Evolutionary conservation across 2,113 vertebrate genomes (phyloP).

Genomic region (Epinephelus fuscoguttatus): DNA sequence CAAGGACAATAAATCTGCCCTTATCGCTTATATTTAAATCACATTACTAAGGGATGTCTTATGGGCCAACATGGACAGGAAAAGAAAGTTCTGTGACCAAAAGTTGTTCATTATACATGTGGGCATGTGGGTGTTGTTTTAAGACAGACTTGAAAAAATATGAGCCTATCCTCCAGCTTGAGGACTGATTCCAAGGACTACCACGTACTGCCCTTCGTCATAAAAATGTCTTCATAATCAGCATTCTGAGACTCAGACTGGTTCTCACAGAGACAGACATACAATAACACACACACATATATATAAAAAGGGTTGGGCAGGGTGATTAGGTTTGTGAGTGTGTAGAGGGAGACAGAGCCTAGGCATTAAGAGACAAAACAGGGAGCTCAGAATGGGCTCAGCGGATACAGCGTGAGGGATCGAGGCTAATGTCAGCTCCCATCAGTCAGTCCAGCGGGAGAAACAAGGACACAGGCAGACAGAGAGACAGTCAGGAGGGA

Average conservation of each 20-base stretch:
- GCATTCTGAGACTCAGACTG: background rate
- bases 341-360: slow-evolving; percentile 39
- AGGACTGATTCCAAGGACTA: background rate
- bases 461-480: slow-evolving; percentile 70
- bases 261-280: slow-evolving; percentile 7
- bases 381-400: slow-evolving; percentile 59
- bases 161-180: background rate
- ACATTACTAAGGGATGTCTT: background rate
- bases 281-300: slow-evolving; percentile 11
- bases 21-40: background rate
- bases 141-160: background rate
- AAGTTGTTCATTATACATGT: too few relatives aligned
- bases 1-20: background rate
- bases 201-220: background rate
- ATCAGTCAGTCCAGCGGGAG: slow-evolving; percentile 74
- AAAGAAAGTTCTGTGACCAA: background rate
- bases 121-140: too few relatives aligned
- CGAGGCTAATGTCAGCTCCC: slow-evolving; percentile 77
- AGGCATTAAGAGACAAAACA: slow-evolving; percentile 63
- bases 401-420: slow-evolving; percentile 69
- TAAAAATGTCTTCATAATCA: slow-evolving; percentile 9
- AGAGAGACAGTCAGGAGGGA: slow-evolving; percentile 63
- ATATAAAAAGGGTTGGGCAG: slow-evolving; percentile 5
- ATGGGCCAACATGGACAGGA: background rate
- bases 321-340: slow-evolving; percentile 53